Percentiles rank a stretch among this genome's conserved stretches.
Conservation (phyloP, 2,797 vertebrate species). For the Perdix hodgsoniae region DNA sequence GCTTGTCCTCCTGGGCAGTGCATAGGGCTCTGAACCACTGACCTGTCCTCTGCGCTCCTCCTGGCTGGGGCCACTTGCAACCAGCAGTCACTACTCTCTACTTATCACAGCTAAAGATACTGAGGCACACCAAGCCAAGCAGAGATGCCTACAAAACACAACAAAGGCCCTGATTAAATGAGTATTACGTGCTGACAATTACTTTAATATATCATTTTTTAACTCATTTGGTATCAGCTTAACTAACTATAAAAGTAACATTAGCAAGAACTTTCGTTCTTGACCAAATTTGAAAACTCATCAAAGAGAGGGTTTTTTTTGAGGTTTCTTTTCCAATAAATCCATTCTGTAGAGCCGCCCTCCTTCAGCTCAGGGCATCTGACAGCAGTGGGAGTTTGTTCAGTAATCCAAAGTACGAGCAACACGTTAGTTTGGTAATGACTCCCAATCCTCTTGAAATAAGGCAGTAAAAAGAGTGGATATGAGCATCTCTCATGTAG, state of each 20-base stretch:
- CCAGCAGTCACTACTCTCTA: neutral
- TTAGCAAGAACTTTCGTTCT: neutral
- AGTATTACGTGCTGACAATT: neutral
- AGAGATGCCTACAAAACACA: neutral
- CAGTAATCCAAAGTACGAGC: neutral
- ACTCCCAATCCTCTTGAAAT: neutral
- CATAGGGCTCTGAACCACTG: neutral
- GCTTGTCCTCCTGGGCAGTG: neutral
- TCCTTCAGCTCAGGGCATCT: neutral
- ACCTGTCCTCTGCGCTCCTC: neutral
- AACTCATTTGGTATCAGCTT: neutral
- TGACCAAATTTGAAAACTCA: neutral
- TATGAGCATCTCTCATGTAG: neutral
- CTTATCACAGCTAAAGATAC: neutral
- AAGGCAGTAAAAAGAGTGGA: fast-evolving
- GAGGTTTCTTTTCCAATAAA: neutral
- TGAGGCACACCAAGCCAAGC: neutral
- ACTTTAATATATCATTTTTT: neutral
- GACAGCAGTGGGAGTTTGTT: fast-evolving
- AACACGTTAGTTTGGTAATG: neutral
- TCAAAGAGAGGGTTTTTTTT: neutral
- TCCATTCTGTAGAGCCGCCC: fast-evolving
- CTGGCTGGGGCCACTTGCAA: neutral
- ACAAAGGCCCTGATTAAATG: neutral
- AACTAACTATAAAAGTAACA: neutral